Conservation (phyloP, 2,888 invertebrate species). For the Gerosis bhagava region DNA sequence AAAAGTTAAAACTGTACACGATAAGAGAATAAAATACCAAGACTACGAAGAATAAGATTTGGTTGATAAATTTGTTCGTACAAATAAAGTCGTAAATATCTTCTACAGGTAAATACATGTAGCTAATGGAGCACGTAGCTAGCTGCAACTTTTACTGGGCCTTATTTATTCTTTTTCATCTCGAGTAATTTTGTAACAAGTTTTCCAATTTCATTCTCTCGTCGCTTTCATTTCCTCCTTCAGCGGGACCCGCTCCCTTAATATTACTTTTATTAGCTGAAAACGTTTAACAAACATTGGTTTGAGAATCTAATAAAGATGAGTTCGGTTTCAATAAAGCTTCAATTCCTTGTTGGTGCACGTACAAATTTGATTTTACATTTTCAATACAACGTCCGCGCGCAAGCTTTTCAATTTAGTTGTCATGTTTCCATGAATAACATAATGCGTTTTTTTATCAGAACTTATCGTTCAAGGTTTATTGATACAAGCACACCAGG, state of each 20-base stretch:
- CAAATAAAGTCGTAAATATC: no score
- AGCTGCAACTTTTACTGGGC: constrained; percentile 61
- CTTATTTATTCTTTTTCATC: constrained; percentile 74
- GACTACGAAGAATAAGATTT: no score
- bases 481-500: no score
- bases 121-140: constrained; percentile 48
- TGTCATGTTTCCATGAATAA: no score
- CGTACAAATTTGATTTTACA: background rate
- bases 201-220: constrained; percentile 81
- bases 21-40: no score
- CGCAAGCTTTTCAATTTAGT: no score
- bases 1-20: no score
- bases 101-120: constrained; percentile 44
- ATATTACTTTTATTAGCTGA: constrained; percentile 79
- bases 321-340: constrained; percentile 57
- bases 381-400: no score
- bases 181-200: constrained; percentile 76
- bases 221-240: constrained; percentile 77
- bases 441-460: no score
- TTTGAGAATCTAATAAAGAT: constrained; percentile 68
- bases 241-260: constrained; percentile 62
- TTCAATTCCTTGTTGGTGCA: constrained; percentile 35
- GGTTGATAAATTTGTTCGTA: no score
- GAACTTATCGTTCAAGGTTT: no score
- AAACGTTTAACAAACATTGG: constrained; percentile 79